These are phyloP conservation scores for Gila robusta DNA, from an alignment of 2,797 vertebrate genomes.

Conservation along the genomic window DNA sequence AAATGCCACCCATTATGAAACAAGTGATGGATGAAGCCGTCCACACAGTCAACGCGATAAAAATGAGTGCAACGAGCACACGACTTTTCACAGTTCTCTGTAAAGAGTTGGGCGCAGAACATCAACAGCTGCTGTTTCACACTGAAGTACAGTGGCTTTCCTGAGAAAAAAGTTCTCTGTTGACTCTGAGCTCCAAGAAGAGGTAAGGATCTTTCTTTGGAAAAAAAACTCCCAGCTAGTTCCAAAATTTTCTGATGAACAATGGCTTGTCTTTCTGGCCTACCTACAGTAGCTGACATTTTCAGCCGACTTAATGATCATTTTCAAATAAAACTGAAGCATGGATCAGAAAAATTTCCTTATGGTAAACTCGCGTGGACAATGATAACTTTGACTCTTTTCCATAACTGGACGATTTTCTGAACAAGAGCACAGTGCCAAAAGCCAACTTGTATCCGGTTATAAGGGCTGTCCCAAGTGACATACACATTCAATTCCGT, in stretches of 20 bases:
- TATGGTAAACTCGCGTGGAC: neutral
- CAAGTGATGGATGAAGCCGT: neutral
- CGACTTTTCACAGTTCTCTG: slow-evolving; percentile 3
- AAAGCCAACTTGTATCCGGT: too few species aligned
- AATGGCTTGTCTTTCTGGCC: neutral
- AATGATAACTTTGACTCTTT: neutral
- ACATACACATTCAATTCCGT: neutral
- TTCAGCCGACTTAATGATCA: neutral
- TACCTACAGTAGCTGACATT: neutral
- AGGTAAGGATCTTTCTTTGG: neutral
- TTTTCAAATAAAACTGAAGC: neutral
- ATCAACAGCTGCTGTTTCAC: neutral
- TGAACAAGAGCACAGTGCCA: too few species aligned
- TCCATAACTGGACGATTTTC: neutral
- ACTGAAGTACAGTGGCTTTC: neutral
- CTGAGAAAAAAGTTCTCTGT: neutral
- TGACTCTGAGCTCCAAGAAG: neutral
- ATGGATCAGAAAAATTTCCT: neutral
- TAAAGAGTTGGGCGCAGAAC: neutral
- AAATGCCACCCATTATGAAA: neutral
- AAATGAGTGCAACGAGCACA: neutral
- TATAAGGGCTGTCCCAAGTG: neutral
- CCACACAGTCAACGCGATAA: neutral
- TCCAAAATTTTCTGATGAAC: neutral
- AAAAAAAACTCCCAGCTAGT: too few species aligned